Base-by-base conservation (phyloP, 2,888 invertebrate species). In the Scotopteryx bipunctaria region DNA sequence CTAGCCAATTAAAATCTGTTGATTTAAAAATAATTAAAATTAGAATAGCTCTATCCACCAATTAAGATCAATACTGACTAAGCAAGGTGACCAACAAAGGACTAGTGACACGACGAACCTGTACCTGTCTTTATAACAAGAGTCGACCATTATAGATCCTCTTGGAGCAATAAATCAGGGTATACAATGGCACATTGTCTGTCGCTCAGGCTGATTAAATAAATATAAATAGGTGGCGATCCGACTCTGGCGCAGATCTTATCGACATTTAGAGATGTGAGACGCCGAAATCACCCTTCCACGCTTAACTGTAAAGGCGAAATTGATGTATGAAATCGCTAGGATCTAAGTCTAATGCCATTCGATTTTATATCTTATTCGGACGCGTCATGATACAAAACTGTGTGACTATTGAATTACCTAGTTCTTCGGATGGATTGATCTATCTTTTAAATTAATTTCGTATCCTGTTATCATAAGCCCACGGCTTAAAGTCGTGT, bases 141-240 rank as follows among this genome's bases (percentile, higher is more conserved):
- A 72, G 68, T 61, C 55, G 65, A 64, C 69, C 66, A 65, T 67
- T 67, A 66, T 55, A 65, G 65, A 63, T 66, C 65, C 63, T 67
- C 74, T 62, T 67, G 67, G 61, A 63, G 73, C 79, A 81, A 86
- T 86, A 87, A 87, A 88, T 87, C 88, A 83, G 81, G 74, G 69
- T 73, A 73, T 83, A 90, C 89, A 90, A 89, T 87, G 81, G 85
- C 82, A 87, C 87, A 88, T 89, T 88, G 89, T 89, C 86, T 77
- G 86, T 87, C 88, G 81, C 78, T 86, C 85, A 83, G 73, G 61
- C 81, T 85, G 88, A 87, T 88, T 88, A 85, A 86, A 83, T 82
- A 83, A 81, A 86, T 87, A 84, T 83, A 85, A 88, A 85, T 86
- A 87, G 87, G 86, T 86, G 87, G 78, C 83, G 83, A 81, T 78